Base-by-base conservation (phyloP, 2,797 vertebrate species). In the Smutsia gigantea region DNA sequence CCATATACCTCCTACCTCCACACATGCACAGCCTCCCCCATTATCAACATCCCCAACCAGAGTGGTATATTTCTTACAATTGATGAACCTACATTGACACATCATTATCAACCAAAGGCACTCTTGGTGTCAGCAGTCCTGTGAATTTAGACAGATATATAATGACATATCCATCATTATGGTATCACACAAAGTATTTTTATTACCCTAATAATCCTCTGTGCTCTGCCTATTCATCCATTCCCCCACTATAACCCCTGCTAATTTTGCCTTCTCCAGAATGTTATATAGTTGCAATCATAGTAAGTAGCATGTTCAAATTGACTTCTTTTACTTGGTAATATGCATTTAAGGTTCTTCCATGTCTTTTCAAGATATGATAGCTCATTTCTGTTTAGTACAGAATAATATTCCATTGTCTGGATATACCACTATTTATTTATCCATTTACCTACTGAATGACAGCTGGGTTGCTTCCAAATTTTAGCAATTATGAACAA, bases 221-320 rank as follows among this genome's bases (percentile, higher is more conserved):
- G 6, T 72, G 13, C 34, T 72, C n/a, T 61, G 17, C 55, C 77
- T 72, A 5, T 68, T 46, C 14, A 57, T 86, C 34, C 31, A 25
- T 37, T 23, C 3, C 7, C 15, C 1, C 0, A 55, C 6, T 14
- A 18, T 59, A 49, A 15, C 1, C 23, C 51, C 31, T 55, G 21
- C 1, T 31, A 29, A 3, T 31, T 90, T 61, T 71, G 11, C 55
- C 46, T 29, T 68, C 37, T 86, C 31, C 18, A 31, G 51, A 64
- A 75, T 77, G n/a, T n/a, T n/a, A n/a, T n/a, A n/a, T n/a, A n/a
- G n/a, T n/a, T n/a, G n/a, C n/a, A n/a, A n/a, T n/a, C n/a, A n/a
- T n/a, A n/a, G n/a, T n/a, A n/a, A n/a, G n/a, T n/a, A n/a, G n/a
- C n/a, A n/a, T n/a, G n/a, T n/a, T n/a, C n/a, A n/a, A n/a, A n/a